Conservation (phyloP, 1,140 invertebrate species). For the Sitobion miscanthi region DNA sequence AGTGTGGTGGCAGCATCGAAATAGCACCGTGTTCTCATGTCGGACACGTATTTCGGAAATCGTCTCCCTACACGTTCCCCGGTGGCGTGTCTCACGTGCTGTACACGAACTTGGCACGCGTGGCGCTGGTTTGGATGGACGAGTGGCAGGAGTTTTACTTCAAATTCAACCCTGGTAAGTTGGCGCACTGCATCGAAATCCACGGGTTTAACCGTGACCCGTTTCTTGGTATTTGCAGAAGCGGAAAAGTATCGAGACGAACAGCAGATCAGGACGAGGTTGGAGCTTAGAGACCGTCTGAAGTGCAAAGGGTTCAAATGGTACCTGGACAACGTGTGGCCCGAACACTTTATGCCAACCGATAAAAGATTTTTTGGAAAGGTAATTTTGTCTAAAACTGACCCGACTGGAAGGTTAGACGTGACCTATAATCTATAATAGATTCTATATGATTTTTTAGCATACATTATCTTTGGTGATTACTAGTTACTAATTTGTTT, state of each 20-base stretch:
- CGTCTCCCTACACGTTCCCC: conserved; percentile 90
- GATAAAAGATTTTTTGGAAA: conserved; percentile 82
- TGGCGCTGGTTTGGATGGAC: conserved; percentile 93
- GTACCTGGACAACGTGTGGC: conserved; percentile 94
- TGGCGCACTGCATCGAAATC: background rate
- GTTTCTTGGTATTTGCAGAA: conserved; percentile 63
- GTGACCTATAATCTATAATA: background rate
- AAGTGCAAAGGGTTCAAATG: conserved; percentile 91
- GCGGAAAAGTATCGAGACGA: conserved; percentile 68
- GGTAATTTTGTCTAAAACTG: conserved; percentile 63
- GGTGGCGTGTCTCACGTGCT: conserved; percentile 86
- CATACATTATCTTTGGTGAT: no score
- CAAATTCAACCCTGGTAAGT: conserved; percentile 72
- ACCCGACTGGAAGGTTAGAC: no score
- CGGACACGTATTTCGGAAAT: conserved; percentile 96
- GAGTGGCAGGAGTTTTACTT: conserved; percentile 92
- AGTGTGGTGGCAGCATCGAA: conserved; percentile 94
- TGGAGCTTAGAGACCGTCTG: conserved; percentile 77
- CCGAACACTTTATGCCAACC: conserved; percentile 88
- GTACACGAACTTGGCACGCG: conserved; percentile 86
- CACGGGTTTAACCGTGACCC: background rate
- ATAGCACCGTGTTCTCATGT: conserved; percentile 96
- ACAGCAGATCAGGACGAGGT: conserved; percentile 75
- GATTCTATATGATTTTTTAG: no score
- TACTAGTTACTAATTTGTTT: no score